Base-by-base conservation (phyloP, 2,888 invertebrate species). In the Bugula neritina region DNA sequence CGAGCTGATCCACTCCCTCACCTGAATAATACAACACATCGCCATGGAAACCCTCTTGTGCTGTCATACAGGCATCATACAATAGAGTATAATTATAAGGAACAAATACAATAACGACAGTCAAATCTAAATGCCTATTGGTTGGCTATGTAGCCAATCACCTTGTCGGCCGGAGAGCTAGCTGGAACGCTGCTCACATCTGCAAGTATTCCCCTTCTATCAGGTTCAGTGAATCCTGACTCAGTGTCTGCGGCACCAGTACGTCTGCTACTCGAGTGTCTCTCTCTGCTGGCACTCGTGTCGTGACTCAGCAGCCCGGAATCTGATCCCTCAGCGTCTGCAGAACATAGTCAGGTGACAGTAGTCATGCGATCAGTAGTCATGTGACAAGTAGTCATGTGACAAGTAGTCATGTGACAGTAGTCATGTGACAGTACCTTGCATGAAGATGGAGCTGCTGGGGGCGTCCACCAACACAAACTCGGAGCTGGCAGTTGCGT, bases 111-210 rank as follows among this genome's bases (percentile, higher is more conserved):
- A n/a, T n/a, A n/a, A n/a, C n/a, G n/a, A n/a, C n/a, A n/a, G n/a
- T n/a, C n/a, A n/a, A n/a, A n/a, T n/a, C n/a, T n/a, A n/a, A n/a
- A n/a, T n/a, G n/a, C n/a, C n/a, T n/a, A n/a, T n/a, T n/a, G n/a
- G n/a, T n/a, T n/a, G n/a, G n/a, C n/a, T n/a, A n/a, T n/a, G n/a
- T n/a, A n/a, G n/a, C n/a, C n/a, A n/a, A n/a, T n/a, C n/a, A 63
- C 63, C 63, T 63, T 63, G 34, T 63, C 63, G 2, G 63, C 63
- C 3, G 63, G 63, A 63, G 63, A 63, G 31, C 63, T 63, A 63
- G 63, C 21, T 27, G 63, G 63, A 29, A 63, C 63, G 5, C 31
- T 63, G 5, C 27, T 27, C 17, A 63, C 63, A 31, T 63, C 63
- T 2, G 63, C 63, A 5, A 63, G n/a, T 27, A 31, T 31, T 25